A percentile compares a stretch with the other conserved stretches of the same genome.
Evolutionary conservation across 2,113 vertebrate genomes (phyloP).

Genomic region (Steatornis caripensis): DNA sequence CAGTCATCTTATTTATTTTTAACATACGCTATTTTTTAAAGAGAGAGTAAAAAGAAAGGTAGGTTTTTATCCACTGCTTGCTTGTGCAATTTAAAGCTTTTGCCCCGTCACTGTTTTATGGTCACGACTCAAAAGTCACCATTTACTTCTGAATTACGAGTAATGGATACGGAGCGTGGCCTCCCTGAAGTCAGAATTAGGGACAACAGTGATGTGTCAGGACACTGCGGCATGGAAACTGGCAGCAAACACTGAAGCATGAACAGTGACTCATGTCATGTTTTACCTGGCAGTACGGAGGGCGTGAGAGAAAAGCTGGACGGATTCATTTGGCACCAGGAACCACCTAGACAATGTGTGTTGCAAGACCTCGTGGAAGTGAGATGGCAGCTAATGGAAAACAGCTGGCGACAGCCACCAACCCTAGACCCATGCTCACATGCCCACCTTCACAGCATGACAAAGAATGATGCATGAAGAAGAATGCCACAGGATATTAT

Average conservation of each 20-base stretch:
- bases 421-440: background rate
- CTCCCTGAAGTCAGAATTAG: background rate
- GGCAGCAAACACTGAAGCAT: background rate
- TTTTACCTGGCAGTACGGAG: background rate
- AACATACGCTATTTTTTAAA: background rate
- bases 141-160: background rate
- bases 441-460: background rate
- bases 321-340: background rate
- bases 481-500: background rate
- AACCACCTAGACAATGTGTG: fast-evolving
- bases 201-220: background rate
- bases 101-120: background rate
- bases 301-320: background rate
- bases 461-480: background rate
- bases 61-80: background rate
- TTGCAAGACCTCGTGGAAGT: background rate
- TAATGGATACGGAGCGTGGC: background rate
- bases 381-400: background rate
- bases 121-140: background rate
- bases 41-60: background rate
- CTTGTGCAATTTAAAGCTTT: background rate
- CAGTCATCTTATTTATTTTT: background rate
- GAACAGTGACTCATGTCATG: background rate
- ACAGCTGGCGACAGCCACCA: background rate
- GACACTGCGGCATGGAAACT: background rate